Evolutionary conservation across 2,797 vertebrate genomes (phyloP), one percentile per base, ranked within the genome.

Genomic region (Acanthurus lineatus): DNA sequence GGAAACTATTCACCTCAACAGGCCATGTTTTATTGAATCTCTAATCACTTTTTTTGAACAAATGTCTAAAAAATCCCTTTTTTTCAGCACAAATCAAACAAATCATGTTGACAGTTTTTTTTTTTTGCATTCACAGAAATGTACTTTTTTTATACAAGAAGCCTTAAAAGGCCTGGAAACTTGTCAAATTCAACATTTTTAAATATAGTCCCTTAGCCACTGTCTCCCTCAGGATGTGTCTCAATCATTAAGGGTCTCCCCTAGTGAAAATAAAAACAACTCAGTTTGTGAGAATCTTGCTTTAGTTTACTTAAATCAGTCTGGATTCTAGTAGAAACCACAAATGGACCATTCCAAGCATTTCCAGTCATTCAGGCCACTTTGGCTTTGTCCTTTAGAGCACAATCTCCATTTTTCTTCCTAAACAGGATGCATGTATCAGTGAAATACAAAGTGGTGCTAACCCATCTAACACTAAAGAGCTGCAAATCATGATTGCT

Each of bases 221-320:
- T 45, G 25, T 25, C 9, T 11, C n/a, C 20, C 69, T 8, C 20
- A 47, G 40, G 22, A 52, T 44, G 44, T 63, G 59, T 69, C 12
- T 28, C 6, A 4, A 20, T 53, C 12, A 22, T 52, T 5, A 40
- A 14, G 9, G 11, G 11, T 61, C 42, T 47, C 49, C 44, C 42
- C 9, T 35, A 1, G 14, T 49, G 32, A 17, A 54, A 66, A 70
- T 54, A 20, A 69, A 74, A 67, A 38, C 35, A 61, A 15, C 9
- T 6, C 5, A 10, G 25, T 42, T 61, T 53, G 14, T 56, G 49
- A 76, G 62, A 72, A 62, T 6, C 11, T 47, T 51, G 52, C 25
- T 22, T 69, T 9, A 12, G 49, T 76, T 51, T 38, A 42, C 32
- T 49, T 40, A 44, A 45, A n/a, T 47, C 25, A 51, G 2, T 53